Evolutionary conservation across 2,888 invertebrate species (phyloP), one percentile per base, ranked within the genome.

Genomic region (Calameuta idolon): DNA sequence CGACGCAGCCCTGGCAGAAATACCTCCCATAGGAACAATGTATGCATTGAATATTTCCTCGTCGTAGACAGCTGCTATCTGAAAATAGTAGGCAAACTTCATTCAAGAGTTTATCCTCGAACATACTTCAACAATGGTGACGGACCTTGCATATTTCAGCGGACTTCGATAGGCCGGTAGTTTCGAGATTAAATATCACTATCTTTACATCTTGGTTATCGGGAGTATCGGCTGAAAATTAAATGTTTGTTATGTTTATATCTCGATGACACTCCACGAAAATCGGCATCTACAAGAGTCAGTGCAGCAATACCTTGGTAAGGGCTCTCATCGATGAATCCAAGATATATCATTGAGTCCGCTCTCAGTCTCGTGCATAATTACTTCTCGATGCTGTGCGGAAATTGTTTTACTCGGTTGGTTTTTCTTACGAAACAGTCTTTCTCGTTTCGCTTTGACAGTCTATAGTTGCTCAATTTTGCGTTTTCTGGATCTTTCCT

Each of bases 151-250:
- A n/a, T 69, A 78, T 78, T 34, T 78, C 75, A n/a, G 73, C 69
- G 11, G 71, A 31, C 1, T 73, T 78, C 34, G 71, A 30, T 9
- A 75, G 68, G 23, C 78, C 78, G 12, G 75, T 69, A 12, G 78
- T 73, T 71, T 77, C 73, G 31, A 78, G 30, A 73, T 78, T 30
- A 30, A 71, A 75, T 15, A 71, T 75, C 11, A 77, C 75, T 33
- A 75, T n/a, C 34, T 30, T 34, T 11, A 35, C 11, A 75, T 77
- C 12, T 12, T 23, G 23, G 34, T 40, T 40, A 75, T 77, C 55
- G 23, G 35, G 40, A 71, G 69, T 35, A 40, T 76, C 69, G 34
- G 11, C 76, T 76, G 71, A 23, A 75, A 30, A 12, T 5, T 34
- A 75, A 34, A 55, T 69, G 69, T 69, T 34, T 31, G 33, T 35